These are phyloP conservation scores for Hyalella azteca DNA, from an alignment of 2,888 invertebrate species.

Conservation along the genomic window DNA sequence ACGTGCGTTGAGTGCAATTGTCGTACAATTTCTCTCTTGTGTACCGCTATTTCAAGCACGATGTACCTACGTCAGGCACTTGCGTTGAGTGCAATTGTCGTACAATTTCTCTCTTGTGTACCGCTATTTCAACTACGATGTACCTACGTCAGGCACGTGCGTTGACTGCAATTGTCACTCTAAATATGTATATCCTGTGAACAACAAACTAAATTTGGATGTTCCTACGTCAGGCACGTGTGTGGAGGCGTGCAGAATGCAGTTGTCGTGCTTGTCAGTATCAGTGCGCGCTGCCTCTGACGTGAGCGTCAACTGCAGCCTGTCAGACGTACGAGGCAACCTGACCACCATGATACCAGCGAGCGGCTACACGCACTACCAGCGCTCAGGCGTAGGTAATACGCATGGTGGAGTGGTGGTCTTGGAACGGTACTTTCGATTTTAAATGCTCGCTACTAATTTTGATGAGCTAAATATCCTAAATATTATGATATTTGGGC, in stretches of 20 bases:
- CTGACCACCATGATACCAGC: not conserved
- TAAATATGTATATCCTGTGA: no score
- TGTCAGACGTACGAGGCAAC: conserved; percentile 10
- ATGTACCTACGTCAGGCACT: not conserved
- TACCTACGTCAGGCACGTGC: not conserved
- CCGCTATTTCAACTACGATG: not conserved
- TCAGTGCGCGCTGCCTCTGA: not conserved
- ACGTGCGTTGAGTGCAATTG: not conserved
- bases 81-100: not conserved
- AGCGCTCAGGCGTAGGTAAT: conserved; percentile 8
- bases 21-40: no score
- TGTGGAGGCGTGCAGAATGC: not conserved
- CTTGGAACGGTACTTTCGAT: no score
- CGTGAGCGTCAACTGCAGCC: not conserved
- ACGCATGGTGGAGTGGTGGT: no score
- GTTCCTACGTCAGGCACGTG: conserved; percentile 11
- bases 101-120: not conserved
- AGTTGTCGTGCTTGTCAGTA: not conserved
- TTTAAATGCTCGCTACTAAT: no score
- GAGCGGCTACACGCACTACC: not conserved
- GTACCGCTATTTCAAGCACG: not conserved
- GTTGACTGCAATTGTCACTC: no score
- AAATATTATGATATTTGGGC: no score
- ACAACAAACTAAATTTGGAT: no score
- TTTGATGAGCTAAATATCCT: no score